phyloP scores from a whole-genome alignment of 2,888 invertebrate genomes.

The Pyrocoelia pectoralis region DNA sequence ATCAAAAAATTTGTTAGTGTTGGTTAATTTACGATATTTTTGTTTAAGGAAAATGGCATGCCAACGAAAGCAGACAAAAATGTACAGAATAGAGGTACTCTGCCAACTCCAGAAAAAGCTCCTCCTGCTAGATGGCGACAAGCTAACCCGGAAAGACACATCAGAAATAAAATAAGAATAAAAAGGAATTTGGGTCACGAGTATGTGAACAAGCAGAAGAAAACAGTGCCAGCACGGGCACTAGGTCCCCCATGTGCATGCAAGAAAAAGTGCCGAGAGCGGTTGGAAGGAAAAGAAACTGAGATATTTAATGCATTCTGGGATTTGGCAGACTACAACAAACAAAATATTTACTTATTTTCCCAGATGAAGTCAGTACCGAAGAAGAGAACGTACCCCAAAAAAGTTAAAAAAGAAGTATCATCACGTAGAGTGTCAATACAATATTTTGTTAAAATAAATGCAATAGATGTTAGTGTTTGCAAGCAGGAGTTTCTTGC shows the following conservation, averaged over 20 bases:
- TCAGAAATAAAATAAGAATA: constrained; percentile 3
- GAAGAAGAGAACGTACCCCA: constrained; percentile 30
- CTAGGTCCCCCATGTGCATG: constrained; percentile 15
- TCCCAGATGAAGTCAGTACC: constrained; percentile 17
- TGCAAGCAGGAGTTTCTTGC: constrained; percentile 35
- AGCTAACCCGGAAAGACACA: background rate
- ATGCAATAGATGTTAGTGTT: constrained; percentile 27
- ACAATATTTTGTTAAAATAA: constrained; percentile 30
- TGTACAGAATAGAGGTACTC: background rate
- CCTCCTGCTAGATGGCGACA: constrained; percentile 2
- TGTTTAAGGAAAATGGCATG: background rate
- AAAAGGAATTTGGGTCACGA: constrained; percentile 10
- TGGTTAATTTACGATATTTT: no score
- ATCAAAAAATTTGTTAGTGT: no score
- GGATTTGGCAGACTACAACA: constrained; percentile 25
- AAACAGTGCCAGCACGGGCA: background rate
- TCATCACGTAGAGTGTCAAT: constrained; percentile 24
- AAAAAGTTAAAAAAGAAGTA: constrained; percentile 12
- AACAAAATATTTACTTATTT: constrained; percentile 38
- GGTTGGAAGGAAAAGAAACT: constrained; percentile 19
- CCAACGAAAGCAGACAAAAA: background rate
- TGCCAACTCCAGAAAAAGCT: constrained; percentile 14
- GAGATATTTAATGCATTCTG: constrained; percentile 31
- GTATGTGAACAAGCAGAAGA: background rate
- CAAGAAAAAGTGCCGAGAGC: constrained; percentile 24